These are phyloP conservation scores for Rutpela maculata DNA, from an alignment of 2,888 invertebrate species.

Conservation along the genomic window DNA sequence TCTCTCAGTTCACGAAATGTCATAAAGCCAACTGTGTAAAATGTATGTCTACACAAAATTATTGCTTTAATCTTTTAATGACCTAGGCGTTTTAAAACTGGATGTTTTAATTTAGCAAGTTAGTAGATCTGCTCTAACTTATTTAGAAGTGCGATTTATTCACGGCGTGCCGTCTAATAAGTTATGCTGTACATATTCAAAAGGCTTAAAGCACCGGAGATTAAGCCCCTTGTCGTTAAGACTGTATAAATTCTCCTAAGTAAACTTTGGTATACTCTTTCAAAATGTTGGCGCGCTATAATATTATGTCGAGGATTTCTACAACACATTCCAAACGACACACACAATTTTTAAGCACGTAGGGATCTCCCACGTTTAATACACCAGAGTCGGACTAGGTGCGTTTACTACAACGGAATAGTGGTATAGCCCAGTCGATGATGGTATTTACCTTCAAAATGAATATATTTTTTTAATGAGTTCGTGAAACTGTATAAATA, in stretches of 20 bases:
- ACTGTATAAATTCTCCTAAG: neutral
- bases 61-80: neutral
- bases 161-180: neutral
- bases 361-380: too few species aligned
- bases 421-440: too few species aligned
- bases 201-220: neutral
- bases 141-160: neutral
- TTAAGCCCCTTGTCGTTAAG: neutral
- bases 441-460: too few species aligned
- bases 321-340: neutral
- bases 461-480: too few species aligned
- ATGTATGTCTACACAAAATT: neutral
- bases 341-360: too few species aligned
- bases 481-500: too few species aligned
- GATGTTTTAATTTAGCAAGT: neutral
- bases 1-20: too few species aligned
- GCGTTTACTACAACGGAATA: too few species aligned
- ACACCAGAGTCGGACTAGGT: too few species aligned
- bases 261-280: neutral
- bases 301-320: neutral
- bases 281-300: neutral
- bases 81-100: neutral
- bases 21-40: neutral
- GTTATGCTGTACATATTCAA: neutral
- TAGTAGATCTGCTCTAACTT: neutral